Evolutionary conservation across 2,888 invertebrate species (phyloP).

Genomic region (Pollenia angustigena): DNA sequence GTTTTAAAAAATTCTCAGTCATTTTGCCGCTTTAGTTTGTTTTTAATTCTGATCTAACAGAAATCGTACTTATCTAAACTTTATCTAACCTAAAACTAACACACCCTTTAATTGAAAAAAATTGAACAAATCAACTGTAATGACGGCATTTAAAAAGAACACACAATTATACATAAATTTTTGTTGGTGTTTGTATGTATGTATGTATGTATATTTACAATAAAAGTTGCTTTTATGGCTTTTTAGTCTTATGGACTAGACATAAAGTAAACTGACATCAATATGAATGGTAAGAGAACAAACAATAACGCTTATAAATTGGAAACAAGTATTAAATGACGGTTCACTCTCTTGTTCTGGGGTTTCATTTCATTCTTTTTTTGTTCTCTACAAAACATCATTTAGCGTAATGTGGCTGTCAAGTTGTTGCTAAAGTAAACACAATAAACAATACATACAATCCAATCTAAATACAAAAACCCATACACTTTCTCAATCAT

Average conservation of each 20-base stretch:
- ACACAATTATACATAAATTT: conserved; percentile 26
- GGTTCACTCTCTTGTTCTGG: conserved; percentile 16
- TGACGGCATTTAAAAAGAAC: conserved; percentile 40
- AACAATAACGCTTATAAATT: conserved; percentile 54
- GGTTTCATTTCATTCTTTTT: conserved; percentile 14
- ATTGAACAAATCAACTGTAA: background rate
- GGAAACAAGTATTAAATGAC: conserved; percentile 51
- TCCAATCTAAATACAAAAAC: background rate
- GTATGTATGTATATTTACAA: background rate
- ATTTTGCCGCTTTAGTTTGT: too few species aligned
- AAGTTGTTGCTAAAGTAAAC: conserved; percentile 60
- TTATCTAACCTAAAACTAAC: too few species aligned
- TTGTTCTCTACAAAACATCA: conserved; percentile 47
- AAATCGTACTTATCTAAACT: too few species aligned
- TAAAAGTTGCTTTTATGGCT: conserved; percentile 20
- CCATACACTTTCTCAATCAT: conserved; percentile 1
- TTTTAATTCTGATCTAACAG: too few species aligned
- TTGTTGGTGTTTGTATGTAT: background rate
- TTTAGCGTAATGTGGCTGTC: conserved; percentile 67
- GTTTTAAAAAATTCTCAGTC: background rate
- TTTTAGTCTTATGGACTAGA: conserved; percentile 33
- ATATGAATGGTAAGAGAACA: conserved; percentile 19
- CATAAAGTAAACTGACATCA: conserved; percentile 51
- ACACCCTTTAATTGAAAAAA: background rate
- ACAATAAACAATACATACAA: conserved; percentile 40